Base-by-base conservation (phyloP, 2,113 vertebrate genomes). In the Caloenas nicobarica region DNA sequence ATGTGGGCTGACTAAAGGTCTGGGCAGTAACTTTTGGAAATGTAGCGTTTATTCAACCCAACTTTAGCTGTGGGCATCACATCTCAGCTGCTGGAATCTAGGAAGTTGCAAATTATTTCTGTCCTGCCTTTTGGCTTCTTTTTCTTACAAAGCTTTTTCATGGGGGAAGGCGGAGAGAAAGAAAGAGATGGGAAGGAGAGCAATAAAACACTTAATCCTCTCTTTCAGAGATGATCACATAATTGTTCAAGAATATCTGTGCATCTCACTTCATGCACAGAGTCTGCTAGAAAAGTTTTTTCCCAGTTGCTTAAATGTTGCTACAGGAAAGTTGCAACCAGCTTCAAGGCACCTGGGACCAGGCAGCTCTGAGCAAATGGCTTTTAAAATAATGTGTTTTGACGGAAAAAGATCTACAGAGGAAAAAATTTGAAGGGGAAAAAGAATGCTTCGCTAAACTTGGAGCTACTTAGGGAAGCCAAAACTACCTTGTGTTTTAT, bases 371-470 rank as follows among this genome's bases (percentile, higher is more conserved):
- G 26, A 86, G 65, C 33, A 23, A 83, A 92, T 54, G 42, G 4
- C 23, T 66, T 89, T 96, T 93, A 33, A 65, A 92, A 91, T 90
- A 82, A 72, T 40, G 54, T 95, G 88, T 96, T 96, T 96, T 97
- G 90, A 91, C 96, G 96, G 95, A 96, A 95, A 94, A 95, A 94
- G 91, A 88, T 89, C 76, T 24, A 4, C 72, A 88, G 82, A 90
- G 80, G 87, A 61, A 81, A 94, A 94, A 90, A 61, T 25, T 14
- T 34, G 57, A 89, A 91, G 29, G 44, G 90, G 58, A 88, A 88
- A 90, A 46, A 46, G 17, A 90, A 88, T 78, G 61, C 50, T 93
- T 57, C 89, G 73, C 65, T 92, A 72, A 91, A 91, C 70, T 92
- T 89, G 84, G 66, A 91, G 53, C 86, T 78, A 26, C 79, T 87